Percentiles rank a stretch among this genome's conserved stretches.
Evolutionary conservation across 2,797 vertebrate species (phyloP).

Genomic region (Siniperca scherzeri): DNA sequence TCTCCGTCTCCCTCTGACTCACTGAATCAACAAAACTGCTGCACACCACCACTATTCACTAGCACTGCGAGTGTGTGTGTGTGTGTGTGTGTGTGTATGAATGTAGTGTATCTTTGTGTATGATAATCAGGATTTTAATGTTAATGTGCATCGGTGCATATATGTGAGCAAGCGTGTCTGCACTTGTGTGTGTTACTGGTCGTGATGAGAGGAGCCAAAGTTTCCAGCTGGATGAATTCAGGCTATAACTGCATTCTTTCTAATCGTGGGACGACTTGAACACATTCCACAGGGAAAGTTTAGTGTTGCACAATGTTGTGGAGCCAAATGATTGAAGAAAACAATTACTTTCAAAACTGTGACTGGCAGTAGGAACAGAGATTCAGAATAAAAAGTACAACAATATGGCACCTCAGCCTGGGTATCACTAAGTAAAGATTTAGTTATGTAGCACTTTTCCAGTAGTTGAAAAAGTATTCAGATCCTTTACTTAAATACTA

Average conservation of each 20-base stretch:
- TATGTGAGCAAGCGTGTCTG: conserved; percentile 40
- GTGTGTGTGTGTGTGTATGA: conserved; percentile 7
- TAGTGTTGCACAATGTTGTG: conserved; percentile 28
- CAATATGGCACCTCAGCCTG: conserved; percentile 21
- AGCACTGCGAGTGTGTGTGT: neutral
- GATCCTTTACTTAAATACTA: neutral
- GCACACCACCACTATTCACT: conserved; percentile 46
- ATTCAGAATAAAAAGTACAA: conserved; percentile 9
- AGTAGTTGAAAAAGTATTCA: neutral
- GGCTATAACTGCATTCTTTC: conserved; percentile 33
- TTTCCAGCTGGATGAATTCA: conserved; percentile 44
- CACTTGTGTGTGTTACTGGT: conserved; percentile 34
- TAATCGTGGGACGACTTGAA: conserved; percentile 36
- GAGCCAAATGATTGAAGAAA: conserved; percentile 24
- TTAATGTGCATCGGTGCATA: conserved; percentile 49
- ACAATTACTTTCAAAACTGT: conserved; percentile 16
- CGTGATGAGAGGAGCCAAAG: conserved; percentile 13
- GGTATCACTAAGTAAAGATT: neutral
- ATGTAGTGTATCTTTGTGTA: conserved; percentile 11
- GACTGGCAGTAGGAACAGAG: conserved; percentile 28
- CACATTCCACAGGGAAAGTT: conserved; percentile 41
- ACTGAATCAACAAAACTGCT: conserved; percentile 74
- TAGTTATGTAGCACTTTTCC: neutral
- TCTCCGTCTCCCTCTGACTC: conserved; percentile 77
- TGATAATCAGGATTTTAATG: conserved; percentile 52